Evolutionary conservation across 1,140 invertebrate genomes (phyloP).

Genomic region (Stratiolaelaps scimitus): DNA sequence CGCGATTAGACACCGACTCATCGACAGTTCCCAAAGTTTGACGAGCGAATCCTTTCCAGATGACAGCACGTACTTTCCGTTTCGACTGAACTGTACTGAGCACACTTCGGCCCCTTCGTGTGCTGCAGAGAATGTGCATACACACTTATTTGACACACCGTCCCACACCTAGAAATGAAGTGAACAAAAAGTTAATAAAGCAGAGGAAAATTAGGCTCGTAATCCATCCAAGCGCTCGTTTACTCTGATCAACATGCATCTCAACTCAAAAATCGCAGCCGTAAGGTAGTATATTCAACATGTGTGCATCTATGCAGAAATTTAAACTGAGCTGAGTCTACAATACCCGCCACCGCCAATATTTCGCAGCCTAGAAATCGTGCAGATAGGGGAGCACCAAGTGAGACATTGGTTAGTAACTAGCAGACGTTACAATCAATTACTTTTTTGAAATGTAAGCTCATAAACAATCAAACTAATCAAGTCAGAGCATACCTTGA

Average conservation of each 20-base stretch:
- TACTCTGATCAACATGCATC: too few relatives aligned
- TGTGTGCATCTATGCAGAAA: too few relatives aligned
- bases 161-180: constrained; percentile 58
- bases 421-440: too few relatives aligned
- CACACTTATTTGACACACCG: constrained; percentile 80
- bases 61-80: constrained; percentile 93
- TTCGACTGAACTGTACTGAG: constrained; percentile 82
- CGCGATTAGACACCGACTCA: constrained; percentile 84
- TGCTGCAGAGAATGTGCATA: constrained; percentile 82
- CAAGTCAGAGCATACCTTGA: constrained; percentile 2
- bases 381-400: too few relatives aligned
- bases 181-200: neutral
- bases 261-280: too few relatives aligned
- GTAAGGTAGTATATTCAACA: too few relatives aligned
- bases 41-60: constrained; percentile 91
- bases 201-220: constrained; percentile 63
- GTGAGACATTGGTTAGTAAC: too few relatives aligned
- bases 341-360: neutral
- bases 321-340: too few relatives aligned
- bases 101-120: constrained; percentile 90
- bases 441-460: constrained; percentile 27
- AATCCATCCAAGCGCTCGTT: constrained; percentile 51
- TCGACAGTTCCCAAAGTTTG: constrained; percentile 94
- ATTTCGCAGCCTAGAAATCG: constrained; percentile 26
- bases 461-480: constrained; percentile 15